These are phyloP conservation scores for Synergus laeviventris DNA, from an alignment of 2,888 invertebrate species.

Conservation along the genomic window DNA sequence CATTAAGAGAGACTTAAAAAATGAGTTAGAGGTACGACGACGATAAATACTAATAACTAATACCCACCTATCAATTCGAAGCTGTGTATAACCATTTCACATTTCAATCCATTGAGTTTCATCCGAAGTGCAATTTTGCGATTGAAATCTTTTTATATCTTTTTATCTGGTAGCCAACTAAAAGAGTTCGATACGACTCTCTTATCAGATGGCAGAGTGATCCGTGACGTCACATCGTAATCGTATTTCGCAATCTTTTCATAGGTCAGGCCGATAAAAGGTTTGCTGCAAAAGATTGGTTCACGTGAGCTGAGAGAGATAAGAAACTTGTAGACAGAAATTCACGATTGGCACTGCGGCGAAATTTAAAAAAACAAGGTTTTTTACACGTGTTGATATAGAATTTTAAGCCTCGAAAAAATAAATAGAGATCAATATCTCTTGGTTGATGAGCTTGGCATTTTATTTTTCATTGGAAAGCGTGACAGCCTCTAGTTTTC, in stretches of 20 bases:
- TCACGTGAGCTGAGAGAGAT: background rate
- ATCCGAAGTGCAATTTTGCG: constrained; percentile 8
- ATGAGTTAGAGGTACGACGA: too few relatives aligned
- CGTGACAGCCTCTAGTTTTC: background rate
- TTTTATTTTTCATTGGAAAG: background rate
- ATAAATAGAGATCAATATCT: constrained; percentile 1
- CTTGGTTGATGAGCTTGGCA: background rate
- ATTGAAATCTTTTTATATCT: constrained; percentile 31
- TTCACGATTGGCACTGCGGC: background rate
- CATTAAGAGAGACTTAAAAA: too few relatives aligned
- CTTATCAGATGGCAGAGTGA: constrained; percentile 32
- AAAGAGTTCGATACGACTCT: constrained; percentile 33
- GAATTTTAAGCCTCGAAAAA: background rate
- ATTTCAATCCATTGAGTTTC: too few relatives aligned
- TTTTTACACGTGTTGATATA: background rate
- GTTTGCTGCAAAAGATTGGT: constrained; percentile 22
- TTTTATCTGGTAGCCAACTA: constrained; percentile 38
- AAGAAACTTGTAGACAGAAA: constrained; percentile 24
- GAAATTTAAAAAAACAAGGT: background rate
- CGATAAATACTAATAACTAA: too few relatives aligned
- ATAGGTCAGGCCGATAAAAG: constrained; percentile 33
- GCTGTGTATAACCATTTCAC: too few relatives aligned
- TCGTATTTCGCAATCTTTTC: constrained; percentile 39
- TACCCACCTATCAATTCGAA: too few relatives aligned
- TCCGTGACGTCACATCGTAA: constrained; percentile 35